Evolutionary conservation across 1,140 invertebrate species (phyloP).

Genomic region (Drosophila lacteicornis): DNA sequence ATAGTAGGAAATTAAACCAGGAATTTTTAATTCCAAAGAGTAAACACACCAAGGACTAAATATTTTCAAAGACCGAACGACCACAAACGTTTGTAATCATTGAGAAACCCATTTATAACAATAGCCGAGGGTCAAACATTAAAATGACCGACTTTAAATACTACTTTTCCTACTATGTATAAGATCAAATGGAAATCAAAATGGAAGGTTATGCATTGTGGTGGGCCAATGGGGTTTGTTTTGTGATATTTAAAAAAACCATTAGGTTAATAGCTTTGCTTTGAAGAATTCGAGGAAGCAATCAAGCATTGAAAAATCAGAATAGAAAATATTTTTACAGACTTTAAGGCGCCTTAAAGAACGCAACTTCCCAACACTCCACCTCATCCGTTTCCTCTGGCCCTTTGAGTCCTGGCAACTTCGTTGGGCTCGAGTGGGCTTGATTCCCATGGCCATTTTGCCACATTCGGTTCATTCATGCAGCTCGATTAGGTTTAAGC

Average conservation of each 20-base stretch:
- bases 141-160: slow-evolving; percentile 1
- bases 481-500: slow-evolving; percentile 30
- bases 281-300: slow-evolving; percentile 11
- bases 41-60: not conserved
- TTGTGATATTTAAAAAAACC: slow-evolving; percentile 31
- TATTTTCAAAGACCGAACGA: not conserved
- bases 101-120: slow-evolving; percentile 4
- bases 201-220: slow-evolving; percentile 4
- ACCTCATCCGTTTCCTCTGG: not conserved
- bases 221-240: slow-evolving; percentile 7
- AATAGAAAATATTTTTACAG: slow-evolving; percentile 15
- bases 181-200: too few species aligned
- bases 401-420: not conserved
- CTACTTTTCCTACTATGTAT: not conserved
- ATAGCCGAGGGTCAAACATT: not conserved
- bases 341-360: slow-evolving; percentile 38
- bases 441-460: slow-evolving; percentile 25
- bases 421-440: slow-evolving; percentile 31
- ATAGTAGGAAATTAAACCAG: not conserved
- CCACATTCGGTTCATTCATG: slow-evolving; percentile 41
- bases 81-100: not conserved
- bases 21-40: not conserved
- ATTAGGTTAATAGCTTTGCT: slow-evolving; percentile 66
- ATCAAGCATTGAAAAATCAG: slow-evolving; percentile 17
- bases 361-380: not conserved